Evolutionary conservation across 2,113 vertebrate genomes (phyloP).

Genomic region (Anseranas semipalmata): DNA sequence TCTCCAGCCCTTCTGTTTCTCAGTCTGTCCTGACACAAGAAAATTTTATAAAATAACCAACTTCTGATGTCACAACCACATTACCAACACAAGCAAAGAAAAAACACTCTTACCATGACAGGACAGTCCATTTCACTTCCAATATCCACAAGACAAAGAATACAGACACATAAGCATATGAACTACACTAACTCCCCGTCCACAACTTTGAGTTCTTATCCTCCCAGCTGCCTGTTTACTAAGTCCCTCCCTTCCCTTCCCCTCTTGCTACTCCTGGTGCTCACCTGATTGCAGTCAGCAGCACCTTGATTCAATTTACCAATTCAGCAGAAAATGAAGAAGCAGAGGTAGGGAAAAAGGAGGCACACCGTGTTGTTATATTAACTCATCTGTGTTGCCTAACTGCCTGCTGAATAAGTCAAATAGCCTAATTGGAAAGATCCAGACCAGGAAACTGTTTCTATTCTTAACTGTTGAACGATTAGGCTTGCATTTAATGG

Average conservation of each 20-base stretch:
- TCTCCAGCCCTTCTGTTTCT: neutral
- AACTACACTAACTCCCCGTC: rapidly evolving
- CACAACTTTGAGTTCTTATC: neutral
- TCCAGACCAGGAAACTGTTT: neutral
- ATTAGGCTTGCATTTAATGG: neutral
- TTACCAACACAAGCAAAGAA: neutral
- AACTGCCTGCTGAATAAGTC: neutral
- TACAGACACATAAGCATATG: rapidly evolving
- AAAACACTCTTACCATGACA: rapidly evolving
- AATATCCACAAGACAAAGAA: neutral
- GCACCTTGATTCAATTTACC: neutral
- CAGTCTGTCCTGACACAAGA: neutral
- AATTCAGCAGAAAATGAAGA: neutral
- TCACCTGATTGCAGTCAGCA: neutral
- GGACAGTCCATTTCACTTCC: too few species aligned
- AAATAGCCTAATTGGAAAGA: neutral
- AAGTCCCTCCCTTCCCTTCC: neutral
- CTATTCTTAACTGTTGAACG: neutral
- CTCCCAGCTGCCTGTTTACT: neutral
- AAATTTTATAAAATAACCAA: neutral
- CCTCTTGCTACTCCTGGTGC: neutral
- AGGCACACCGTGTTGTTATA: rapidly evolving
- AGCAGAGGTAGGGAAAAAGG: neutral
- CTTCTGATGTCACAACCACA: neutral
- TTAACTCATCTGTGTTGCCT: neutral